phyloP scores from a whole-genome alignment of 2,888 invertebrate species.

The Melinaea menophilus region DNA sequence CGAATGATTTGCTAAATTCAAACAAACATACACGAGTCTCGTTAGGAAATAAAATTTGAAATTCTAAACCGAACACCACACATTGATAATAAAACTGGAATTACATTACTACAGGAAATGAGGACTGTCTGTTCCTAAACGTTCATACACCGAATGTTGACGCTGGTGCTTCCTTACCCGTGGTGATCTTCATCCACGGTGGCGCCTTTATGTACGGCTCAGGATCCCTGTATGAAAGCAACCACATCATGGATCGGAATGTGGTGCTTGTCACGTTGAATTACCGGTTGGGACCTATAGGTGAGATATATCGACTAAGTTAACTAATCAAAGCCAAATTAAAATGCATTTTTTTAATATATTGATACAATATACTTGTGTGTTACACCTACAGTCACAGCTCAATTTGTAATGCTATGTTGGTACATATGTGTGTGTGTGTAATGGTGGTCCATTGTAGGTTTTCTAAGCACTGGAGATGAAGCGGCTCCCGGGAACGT shows the following conservation, averaged over 20 bases:
- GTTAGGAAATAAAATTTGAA: no score
- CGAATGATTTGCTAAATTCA: no score
- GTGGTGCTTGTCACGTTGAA: constrained; percentile 83
- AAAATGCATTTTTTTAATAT: no score
- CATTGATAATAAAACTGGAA: background rate
- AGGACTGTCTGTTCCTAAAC: constrained; percentile 83
- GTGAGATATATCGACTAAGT: constrained; percentile 48
- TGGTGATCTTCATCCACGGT: constrained; percentile 82
- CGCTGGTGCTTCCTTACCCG: constrained; percentile 72
- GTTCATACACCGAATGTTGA: constrained; percentile 77
- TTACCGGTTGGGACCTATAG: constrained; percentile 85
- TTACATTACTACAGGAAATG: constrained; percentile 68
- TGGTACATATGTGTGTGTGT: background rate
- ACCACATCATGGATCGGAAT: constrained; percentile 80
- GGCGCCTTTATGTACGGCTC: constrained; percentile 84
- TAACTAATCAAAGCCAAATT: background rate
- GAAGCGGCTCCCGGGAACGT: constrained; percentile 82
- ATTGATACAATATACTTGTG: background rate
- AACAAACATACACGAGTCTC: no score
- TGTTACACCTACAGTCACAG: background rate
- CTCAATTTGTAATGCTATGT: background rate
- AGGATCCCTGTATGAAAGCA: constrained; percentile 73
- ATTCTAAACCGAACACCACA: no score
- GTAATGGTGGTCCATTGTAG: constrained; percentile 49
- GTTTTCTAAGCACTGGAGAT: constrained; percentile 87